Base-by-base conservation (phyloP, 2,113 vertebrate species). In the Tachycineta bicolor region DNA sequence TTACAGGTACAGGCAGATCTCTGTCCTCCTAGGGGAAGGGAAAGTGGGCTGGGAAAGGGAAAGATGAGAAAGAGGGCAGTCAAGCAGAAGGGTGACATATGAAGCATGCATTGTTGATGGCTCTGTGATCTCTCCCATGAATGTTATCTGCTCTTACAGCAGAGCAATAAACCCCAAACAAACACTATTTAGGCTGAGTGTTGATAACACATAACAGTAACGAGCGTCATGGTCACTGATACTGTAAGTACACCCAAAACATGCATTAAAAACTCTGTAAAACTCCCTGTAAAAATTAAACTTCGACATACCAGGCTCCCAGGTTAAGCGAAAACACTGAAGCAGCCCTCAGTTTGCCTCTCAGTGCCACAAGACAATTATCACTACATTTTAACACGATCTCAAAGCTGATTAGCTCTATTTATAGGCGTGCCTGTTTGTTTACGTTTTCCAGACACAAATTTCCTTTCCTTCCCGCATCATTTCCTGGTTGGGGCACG, bases 331-430 rank as follows among this genome's bases (percentile, higher is more conserved):
- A 37, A 47, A 78, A 79, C 6, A 76, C 47, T 26, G 13, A n/a
- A 10, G 39, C 43, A 63, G 49, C 9, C 43, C 25, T 55, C 47
- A 18, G 50, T 56, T 47, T 63, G 60, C 21, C 60, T 47, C 85
- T 24, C 79, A 60, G 65, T 39, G 52, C 73, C 79, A 49, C 60
- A 65, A 39, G 18, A 5, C n/a, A 84, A 82, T 63, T 77, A 89
- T 33, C 47, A 14, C 76, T 23, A 50, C 84, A 65, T 89, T 95
- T 88, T 65, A 92, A 53, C 83, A 29, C 3, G 7, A 73, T 24
- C 83, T 60, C 68, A 83, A 88, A 94, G 83, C 93, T 74, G 81
- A 93, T 94, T 55, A 87, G 23, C 29, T 58, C 83, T 89, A 74
- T 91, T 93, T 91, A 78, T 75, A 94, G 83, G 52, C 1, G 13